Base-by-base conservation (phyloP, 2,888 invertebrate genomes). In the Spisula subtruncata region DNA sequence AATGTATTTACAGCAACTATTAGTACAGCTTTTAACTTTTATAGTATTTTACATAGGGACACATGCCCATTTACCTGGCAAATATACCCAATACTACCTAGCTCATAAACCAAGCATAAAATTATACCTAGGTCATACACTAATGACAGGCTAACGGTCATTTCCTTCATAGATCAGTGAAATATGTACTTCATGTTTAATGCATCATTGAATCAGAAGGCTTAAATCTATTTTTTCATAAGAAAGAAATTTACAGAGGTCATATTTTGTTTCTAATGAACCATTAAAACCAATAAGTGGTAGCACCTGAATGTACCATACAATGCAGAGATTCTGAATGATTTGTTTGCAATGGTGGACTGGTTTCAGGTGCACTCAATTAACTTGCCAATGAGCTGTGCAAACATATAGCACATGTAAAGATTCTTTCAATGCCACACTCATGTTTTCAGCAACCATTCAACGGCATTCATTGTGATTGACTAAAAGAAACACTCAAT, bases 181-280 rank as follows among this genome's bases (percentile, higher is more conserved):
- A 25, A n/a, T 20, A 1, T 60, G 60, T 71, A 14, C 32, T 32
- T 71, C 29, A 71, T 75, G 29, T 6, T 32, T 32, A n/a, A 75
- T 75, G 35, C 75, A 35, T 75, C 32, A 75, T 32, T 75, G 16
- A 35, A 75, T 35, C 75, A 2, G 35, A 32, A 16, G 75, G 41
- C 41, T 41, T 41, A 75, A n/a, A 75, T 32, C 75, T 66, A 75
- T 75, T 35, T 71, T 32, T 35, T 35, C 75, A 75, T 75, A 35
- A 75, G 75, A 35, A 35, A 75, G 75, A 16, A 18, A 32, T 75
- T 75, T 35, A 32, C 18, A 32, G 75, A 0, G 16, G 32, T 32
- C 32, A 75, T 32, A 75, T 18, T 35, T 35, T 75, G 35, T 75
- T 75, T 75, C 35, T 75, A 75, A 75, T 35, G 32, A 75, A 75